Percentiles rank a stretch among this genome's conserved stretches.
Evolutionary conservation across 2,113 vertebrate species (phyloP).

Genomic region (Ochotona curzoniae): DNA sequence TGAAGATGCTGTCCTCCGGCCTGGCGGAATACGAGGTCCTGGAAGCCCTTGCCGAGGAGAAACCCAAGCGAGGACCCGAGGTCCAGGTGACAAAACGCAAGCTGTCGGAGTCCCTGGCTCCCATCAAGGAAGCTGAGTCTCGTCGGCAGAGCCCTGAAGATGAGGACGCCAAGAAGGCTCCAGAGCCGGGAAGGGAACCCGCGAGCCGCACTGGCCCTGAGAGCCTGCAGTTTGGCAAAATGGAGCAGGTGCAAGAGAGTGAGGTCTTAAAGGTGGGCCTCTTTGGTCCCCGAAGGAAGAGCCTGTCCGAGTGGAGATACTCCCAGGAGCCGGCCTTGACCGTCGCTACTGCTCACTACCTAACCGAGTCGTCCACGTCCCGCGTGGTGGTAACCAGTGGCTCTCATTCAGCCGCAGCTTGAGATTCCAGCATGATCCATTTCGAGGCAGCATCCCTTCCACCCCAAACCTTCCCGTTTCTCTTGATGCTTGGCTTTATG

Average conservation of each 20-base stretch:
- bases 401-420: conserved; percentile 80
- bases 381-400: conserved; percentile 91
- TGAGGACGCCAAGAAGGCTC: conserved; percentile 76
- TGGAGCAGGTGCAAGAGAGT: conserved; percentile 67
- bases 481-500: conserved; percentile 88
- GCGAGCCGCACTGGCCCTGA: conserved; percentile 66
- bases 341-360: conserved; percentile 87
- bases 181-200: conserved; percentile 64
- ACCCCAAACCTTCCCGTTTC: conserved; percentile 80
- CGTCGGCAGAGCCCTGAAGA: conserved; percentile 86
- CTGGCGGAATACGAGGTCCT: conserved; percentile 89
- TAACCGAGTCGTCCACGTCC: conserved; percentile 88
- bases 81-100: conserved; percentile 81
- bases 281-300: conserved; percentile 84
- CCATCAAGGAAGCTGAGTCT: conserved; percentile 89
- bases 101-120: conserved; percentile 86
- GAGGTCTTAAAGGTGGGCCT: conserved; percentile 81
- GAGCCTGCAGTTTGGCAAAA: conserved; percentile 60
- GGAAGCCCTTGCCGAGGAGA: conserved; percentile 85
- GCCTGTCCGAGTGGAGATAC: conserved; percentile 86
- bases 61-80: conserved; percentile 86
- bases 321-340: conserved; percentile 87
- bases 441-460: conserved; percentile 83
- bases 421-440: conserved; percentile 88
- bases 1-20: conserved; percentile 82